Conservation (phyloP, 2,888 invertebrate species). For the Lacanobia oleracea region DNA sequence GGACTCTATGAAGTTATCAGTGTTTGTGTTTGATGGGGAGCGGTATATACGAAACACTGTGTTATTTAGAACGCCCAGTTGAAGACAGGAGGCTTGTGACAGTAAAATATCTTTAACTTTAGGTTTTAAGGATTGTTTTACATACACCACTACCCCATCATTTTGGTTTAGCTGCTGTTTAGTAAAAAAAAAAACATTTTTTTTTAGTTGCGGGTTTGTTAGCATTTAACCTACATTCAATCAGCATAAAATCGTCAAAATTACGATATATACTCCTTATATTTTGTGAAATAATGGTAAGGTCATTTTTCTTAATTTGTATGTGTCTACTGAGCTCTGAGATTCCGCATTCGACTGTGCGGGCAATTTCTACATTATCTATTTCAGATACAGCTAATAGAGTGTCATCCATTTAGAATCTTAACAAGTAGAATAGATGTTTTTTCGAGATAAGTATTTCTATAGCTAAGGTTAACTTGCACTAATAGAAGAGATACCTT, state of each 20-base stretch:
- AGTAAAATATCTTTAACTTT: too few relatives aligned
- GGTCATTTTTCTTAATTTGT: neutral
- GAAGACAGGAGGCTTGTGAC: too few relatives aligned
- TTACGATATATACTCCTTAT: neutral
- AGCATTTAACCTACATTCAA: neutral
- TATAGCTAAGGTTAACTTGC: neutral
- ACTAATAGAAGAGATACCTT: too few relatives aligned
- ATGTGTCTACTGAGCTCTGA: neutral
- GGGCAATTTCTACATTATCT: neutral
- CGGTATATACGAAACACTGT: too few relatives aligned
- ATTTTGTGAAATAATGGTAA: neutral
- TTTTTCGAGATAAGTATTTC: neutral
- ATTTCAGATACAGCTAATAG: neutral
- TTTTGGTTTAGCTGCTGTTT: too few relatives aligned
- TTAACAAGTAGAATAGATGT: neutral
- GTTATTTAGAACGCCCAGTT: too few relatives aligned
- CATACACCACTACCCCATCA: too few relatives aligned
- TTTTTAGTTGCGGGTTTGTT: neutral
- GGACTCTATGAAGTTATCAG: too few relatives aligned
- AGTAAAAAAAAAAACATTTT: too few relatives aligned
- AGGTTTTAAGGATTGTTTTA: too few relatives aligned
- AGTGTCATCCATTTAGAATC: neutral
- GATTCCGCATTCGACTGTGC: neutral
- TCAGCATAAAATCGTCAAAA: neutral
- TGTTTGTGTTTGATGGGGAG: too few relatives aligned